Evolutionary conservation across 2,888 invertebrate genomes (phyloP), one percentile per base, ranked within the genome.

Genomic region (Sialis fuliginosa): DNA sequence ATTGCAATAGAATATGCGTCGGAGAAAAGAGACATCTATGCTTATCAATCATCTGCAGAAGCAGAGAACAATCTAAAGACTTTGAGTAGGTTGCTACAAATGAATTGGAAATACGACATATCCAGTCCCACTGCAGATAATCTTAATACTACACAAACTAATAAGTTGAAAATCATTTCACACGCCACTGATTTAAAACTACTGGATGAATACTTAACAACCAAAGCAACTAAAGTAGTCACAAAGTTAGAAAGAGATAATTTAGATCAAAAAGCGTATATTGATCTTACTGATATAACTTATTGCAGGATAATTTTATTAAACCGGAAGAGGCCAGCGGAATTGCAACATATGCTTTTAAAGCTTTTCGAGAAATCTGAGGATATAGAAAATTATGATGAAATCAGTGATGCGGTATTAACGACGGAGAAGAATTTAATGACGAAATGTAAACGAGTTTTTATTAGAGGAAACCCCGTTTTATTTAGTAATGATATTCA

Each of bases 1-100:
- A 50, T 54, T 31, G 55, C 54, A 34, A 40, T 54, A n/a, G 9
- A 51, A 13, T 48, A 40, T 47, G 52, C 45, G 7, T 43, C 52
- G 31, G 54, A 54, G 49, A 52, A 46, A 52, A 49, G 49, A 41
- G 10, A 44, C n/a, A 41, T 52, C 6, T 44, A 33, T 42, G 46
- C 13, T 8, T 48, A 22, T 22, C 22, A 22, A 22, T 4, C 22
- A 22, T 22, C 22, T 4, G 4, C 22, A 22, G 22, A 22, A 22
- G 4, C 22, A 22, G 22, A 22, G 22, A 22, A 22, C 22, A 22
- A 22, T 4, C 4, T 22, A 22, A 22, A 22, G 4, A 22, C 22
- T 22, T 22, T 22, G 4, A 22, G 22, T 22, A 2, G 22, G 22
- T 22, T 22, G 22, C 4, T 22, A 22, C 22, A 22, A 22, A 22